These are phyloP conservation scores for Drosophila dives DNA, from an alignment of 2,888 invertebrate genomes.

Conservation along the genomic window DNA sequence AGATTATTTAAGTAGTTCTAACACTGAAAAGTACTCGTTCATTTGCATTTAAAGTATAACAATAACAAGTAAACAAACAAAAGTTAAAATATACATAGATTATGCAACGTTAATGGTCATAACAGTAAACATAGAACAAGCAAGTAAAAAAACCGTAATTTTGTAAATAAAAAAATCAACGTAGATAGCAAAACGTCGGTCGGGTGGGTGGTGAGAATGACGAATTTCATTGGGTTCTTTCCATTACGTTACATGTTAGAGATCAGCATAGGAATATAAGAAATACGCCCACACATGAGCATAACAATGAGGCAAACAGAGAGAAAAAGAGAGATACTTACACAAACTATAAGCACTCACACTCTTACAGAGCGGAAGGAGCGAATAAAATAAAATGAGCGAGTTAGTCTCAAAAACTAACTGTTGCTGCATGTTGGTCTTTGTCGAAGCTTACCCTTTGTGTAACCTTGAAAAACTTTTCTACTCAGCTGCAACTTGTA, in stretches of 20 bases:
- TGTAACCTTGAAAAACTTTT: conserved; percentile 66
- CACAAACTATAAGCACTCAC: not conserved
- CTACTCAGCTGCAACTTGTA: conserved; percentile 27
- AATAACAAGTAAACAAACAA: conserved; percentile 1
- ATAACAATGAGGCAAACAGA: not conserved
- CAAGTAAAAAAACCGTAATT: conserved; percentile 18
- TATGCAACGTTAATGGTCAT: conserved; percentile 30
- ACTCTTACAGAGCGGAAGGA: not conserved
- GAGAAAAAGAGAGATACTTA: not conserved
- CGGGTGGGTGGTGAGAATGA: not conserved
- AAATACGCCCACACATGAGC: conserved; percentile 8
- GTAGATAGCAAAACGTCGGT: not conserved
- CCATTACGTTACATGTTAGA: conserved; percentile 18
- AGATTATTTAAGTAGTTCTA: not conserved
- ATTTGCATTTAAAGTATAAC: conserved; percentile 5
- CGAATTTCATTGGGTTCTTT: conserved; percentile 2
- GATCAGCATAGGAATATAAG: conserved; percentile 13
- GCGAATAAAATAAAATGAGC: conserved; percentile 8
- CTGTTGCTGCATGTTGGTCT: conserved; percentile 61
- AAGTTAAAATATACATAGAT: conserved; percentile 2
- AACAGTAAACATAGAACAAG: conserved; percentile 12
- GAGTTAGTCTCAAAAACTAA: conserved; percentile 51
- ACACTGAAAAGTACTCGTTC: not conserved
- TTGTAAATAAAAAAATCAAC: conserved; percentile 37
- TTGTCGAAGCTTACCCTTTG: conserved; percentile 60